phyloP scores from a whole-genome alignment of 2,888 invertebrate species.

The Aproaerema taeniolella region DNA sequence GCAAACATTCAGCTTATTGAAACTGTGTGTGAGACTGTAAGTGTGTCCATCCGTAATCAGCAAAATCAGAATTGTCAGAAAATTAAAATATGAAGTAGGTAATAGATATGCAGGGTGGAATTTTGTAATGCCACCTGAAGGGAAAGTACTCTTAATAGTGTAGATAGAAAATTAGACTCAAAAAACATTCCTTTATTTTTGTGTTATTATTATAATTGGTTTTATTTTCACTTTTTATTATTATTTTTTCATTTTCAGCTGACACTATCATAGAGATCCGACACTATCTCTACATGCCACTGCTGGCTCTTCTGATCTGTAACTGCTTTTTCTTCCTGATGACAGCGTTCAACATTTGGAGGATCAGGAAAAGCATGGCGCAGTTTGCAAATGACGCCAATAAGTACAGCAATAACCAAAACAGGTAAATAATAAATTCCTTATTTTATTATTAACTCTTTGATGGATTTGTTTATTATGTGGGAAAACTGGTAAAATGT shows the following conservation, averaged over 20 bases:
- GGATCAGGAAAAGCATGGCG: conserved; percentile 14
- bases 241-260: conserved; percentile 12
- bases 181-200: neutral
- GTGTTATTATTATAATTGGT: neutral
- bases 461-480: no score
- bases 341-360: conserved; percentile 30
- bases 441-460: no score
- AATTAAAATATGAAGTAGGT: no score
- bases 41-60: no score
- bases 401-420: conserved; percentile 17
- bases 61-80: no score
- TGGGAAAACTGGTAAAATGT: no score
- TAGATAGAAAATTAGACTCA: neutral
- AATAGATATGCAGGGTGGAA: no score
- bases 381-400: conserved; percentile 12
- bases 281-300: conserved; percentile 25
- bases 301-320: conserved; percentile 19
- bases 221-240: no score
- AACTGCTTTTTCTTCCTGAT: conserved; percentile 27
- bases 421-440: conserved; percentile 18
- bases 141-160: neutral
- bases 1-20: no score
- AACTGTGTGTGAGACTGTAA: no score
- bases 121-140: no score
- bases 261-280: neutral